These are phyloP conservation scores for Tamias sibiricus DNA, from an alignment of 2,113 vertebrate species.

Conservation along the genomic window DNA sequence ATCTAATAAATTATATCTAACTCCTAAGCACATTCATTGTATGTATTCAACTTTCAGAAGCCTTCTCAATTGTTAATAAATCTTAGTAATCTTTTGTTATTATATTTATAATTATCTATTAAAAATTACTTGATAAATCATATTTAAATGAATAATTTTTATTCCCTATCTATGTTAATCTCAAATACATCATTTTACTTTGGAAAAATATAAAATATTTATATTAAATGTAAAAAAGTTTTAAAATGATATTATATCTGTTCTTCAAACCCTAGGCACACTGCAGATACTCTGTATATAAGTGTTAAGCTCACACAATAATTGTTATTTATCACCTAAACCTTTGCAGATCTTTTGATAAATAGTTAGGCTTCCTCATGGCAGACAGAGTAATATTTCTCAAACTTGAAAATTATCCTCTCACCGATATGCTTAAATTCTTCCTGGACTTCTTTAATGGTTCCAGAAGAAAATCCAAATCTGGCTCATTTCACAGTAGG, in stretches of 20 bases:
- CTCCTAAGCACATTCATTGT: neutral
- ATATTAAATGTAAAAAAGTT: neutral
- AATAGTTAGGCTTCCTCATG: neutral
- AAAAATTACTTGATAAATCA: neutral
- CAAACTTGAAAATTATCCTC: neutral
- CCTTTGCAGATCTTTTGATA: neutral
- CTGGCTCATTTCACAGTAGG: neutral
- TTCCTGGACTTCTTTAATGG: neutral
- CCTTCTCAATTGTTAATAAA: neutral
- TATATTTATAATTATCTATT: neutral
- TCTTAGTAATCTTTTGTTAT: neutral
- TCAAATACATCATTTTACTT: neutral
- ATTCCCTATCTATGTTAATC: neutral
- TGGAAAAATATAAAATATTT: too few relatives aligned
- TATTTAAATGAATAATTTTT: neutral
- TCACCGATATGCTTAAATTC: neutral
- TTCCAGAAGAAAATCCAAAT: neutral
- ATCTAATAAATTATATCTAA: conserved; percentile 28
- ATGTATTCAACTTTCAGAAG: neutral
- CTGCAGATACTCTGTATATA: neutral
- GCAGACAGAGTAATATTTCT: neutral
- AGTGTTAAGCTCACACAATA: neutral
- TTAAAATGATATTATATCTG: neutral
- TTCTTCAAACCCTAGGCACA: neutral
- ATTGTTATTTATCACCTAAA: neutral